Evolutionary conservation across 30 jellyfish, hydroid and myxozoan species (phyloP).

Genomic region (Cassiopea xamachana): DNA sequence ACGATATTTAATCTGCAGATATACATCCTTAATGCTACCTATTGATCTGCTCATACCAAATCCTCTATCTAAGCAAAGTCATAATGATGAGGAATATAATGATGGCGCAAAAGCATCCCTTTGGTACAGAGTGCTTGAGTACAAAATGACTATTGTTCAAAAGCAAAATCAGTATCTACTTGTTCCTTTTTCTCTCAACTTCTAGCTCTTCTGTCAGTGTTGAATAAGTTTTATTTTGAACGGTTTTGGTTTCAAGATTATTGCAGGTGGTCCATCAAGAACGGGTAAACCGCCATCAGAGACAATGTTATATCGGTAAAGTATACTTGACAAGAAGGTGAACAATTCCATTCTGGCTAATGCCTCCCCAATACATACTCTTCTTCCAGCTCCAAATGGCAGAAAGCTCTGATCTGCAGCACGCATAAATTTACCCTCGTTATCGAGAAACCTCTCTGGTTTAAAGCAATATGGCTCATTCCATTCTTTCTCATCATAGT

Average conservation of each 20-base stretch:
- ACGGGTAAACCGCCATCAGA: not conserved
- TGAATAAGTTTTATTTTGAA: not conserved
- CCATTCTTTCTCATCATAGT: constrained; percentile 33
- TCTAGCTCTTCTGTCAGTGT: not conserved
- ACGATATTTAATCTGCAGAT: too few relatives aligned
- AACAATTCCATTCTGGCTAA: constrained; percentile 52
- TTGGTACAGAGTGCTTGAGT: too few relatives aligned
- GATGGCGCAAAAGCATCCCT: too few relatives aligned
- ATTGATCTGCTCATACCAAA: too few relatives aligned
- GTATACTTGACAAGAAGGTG: constrained; percentile 1
- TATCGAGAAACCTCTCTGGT: too few relatives aligned
- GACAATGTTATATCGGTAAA: not conserved
- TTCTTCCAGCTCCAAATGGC: constrained; percentile 47
- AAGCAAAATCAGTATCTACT: too few relatives aligned
- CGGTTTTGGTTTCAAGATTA: not conserved
- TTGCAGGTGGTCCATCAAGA: not conserved
- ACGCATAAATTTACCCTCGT: not conserved
- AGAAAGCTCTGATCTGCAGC: constrained; percentile 64
- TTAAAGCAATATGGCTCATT: too few relatives aligned
- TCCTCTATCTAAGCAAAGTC: too few relatives aligned
- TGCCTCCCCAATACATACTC: not conserved
- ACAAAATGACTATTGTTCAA: too few relatives aligned
- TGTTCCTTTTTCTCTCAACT: too few relatives aligned
- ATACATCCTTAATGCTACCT: too few relatives aligned
- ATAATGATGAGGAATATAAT: too few relatives aligned